A percentile compares a stretch with the other conserved stretches of the same genome.
These are phyloP conservation scores for Buceros bicornis DNA, from an alignment of 2,797 vertebrate genomes.

Conservation along the genomic window DNA sequence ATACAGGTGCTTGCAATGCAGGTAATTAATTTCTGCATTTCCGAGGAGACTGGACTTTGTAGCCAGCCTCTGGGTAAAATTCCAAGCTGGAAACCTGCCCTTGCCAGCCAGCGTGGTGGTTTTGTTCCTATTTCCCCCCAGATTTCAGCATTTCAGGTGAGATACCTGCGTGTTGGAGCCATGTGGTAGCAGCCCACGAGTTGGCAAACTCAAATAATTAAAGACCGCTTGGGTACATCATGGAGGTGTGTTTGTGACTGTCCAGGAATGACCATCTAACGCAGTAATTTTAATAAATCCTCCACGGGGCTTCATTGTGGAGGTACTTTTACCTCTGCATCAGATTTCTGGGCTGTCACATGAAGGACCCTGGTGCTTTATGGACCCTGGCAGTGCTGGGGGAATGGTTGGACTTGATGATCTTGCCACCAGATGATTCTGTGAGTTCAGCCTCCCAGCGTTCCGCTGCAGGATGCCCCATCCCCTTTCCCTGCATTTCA, in stretches of 20 bases:
- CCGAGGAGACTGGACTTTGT: neutral
- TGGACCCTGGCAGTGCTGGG: too few relatives aligned
- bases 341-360: neutral
- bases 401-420: too few relatives aligned
- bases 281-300: neutral
- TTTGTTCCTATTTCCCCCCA: neutral
- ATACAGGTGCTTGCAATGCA: neutral
- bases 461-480: neutral
- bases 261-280: neutral
- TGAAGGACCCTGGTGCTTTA: too few relatives aligned
- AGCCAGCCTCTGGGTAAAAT: neutral
- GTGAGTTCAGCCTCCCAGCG: neutral
- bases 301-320: too few relatives aligned
- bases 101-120: neutral
- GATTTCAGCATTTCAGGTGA: neutral
- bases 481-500: neutral
- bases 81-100: neutral
- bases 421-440: too few relatives aligned
- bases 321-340: accelerated
- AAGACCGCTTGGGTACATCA: accelerated
- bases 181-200: neutral
- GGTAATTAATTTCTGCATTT: neutral
- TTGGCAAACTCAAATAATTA: neutral
- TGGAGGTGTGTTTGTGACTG: neutral
- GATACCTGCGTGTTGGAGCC: neutral